Conservation (phyloP, 2,888 invertebrate genomes). For the Eurois occulta region DNA sequence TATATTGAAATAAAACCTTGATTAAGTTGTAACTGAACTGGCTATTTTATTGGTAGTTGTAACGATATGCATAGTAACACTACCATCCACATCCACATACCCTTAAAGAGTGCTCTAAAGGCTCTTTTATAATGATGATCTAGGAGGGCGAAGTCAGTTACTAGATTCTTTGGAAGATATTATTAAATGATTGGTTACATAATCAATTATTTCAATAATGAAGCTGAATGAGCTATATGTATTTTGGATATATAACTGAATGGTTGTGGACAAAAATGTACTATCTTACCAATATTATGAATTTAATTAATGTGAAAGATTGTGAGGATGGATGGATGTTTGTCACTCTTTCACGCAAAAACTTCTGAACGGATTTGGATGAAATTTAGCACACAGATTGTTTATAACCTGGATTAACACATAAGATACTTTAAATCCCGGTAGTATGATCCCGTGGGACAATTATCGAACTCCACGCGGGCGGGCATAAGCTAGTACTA, state of each 20-base stretch:
- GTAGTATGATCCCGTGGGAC: no score
- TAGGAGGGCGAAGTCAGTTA: neutral
- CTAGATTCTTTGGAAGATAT: neutral
- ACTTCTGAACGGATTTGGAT: no score
- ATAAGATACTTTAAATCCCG: no score
- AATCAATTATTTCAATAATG: neutral
- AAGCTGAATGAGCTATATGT: neutral
- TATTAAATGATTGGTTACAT: neutral
- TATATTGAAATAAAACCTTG: slow-evolving; percentile 28
- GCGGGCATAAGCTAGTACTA: no score
- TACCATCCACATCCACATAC: neutral
- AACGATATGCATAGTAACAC: slow-evolving; percentile 8
- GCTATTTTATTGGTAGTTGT: neutral
- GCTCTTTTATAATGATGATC: neutral
- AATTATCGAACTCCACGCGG: no score
- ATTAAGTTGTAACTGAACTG: slow-evolving; percentile 27
- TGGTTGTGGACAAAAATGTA: neutral
- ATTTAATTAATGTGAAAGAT: no score
- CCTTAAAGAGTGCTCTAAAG: neutral
- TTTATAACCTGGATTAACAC: no score
- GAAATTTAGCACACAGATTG: no score
- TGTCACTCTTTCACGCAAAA: no score
- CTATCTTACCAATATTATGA: neutral
- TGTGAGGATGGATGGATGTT: no score
- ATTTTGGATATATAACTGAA: neutral